phyloP scores from a whole-genome alignment of 2,113 vertebrate species.

The Nematolebias whitei region DNA sequence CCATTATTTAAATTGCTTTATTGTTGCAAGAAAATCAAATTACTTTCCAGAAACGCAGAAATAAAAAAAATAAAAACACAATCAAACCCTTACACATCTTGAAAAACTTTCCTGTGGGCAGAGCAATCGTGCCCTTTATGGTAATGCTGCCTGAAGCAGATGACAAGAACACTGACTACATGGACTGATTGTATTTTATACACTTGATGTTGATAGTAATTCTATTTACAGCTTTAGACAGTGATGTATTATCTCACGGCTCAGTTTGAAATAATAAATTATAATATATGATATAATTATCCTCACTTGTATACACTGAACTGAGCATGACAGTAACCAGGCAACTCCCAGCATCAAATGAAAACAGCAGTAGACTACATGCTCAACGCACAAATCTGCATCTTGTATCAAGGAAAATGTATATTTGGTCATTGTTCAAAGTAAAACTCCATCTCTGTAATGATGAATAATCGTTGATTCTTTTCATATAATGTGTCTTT shows the following conservation, averaged over 20 bases:
- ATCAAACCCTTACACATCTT: not conserved
- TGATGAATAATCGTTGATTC: conserved; percentile 17
- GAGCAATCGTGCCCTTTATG: conserved; percentile 13
- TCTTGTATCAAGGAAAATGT: conserved; percentile 28
- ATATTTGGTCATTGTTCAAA: too few relatives aligned
- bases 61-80: not conserved
- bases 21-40: not conserved
- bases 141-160: conserved; percentile 4
- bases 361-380: conserved; percentile 41
- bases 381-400: conserved; percentile 38
- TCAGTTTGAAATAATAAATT: conserved; percentile 60
- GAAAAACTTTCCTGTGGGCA: conserved; percentile 3
- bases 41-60: too few relatives aligned
- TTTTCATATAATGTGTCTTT: not conserved
- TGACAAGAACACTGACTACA: conserved; percentile 12
- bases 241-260: conserved; percentile 47
- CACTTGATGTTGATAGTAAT: conserved; percentile 32
- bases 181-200: conserved; percentile 12
- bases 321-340: conserved; percentile 53
- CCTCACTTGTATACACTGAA: conserved; percentile 46
- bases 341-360: conserved; percentile 52
- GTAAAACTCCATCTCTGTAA: conserved; percentile 8
- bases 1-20: not conserved
- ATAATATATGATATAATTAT: conserved; percentile 60
- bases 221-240: conserved; percentile 40